Evolutionary conservation across 1,140 invertebrate genomes (phyloP), one percentile per base, ranked within the genome.

Genomic region (Papilio polyxenes): DNA sequence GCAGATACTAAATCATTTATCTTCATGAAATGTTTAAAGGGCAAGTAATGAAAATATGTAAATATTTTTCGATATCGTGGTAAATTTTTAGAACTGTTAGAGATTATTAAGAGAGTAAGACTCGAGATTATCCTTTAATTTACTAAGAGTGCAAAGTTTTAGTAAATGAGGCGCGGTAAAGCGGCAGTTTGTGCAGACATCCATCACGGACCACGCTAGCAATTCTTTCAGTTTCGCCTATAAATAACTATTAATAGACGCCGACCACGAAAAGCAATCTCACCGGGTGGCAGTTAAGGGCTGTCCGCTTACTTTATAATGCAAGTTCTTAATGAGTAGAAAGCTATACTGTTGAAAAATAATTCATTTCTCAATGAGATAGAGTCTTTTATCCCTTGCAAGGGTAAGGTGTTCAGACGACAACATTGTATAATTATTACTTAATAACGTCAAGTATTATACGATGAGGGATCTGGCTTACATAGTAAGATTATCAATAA

Each of bases 231-330:
- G 83, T 84, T 87, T 87, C 76, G 37, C 83, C 86, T 65, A 80
- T 80, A 80, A 80, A 88, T 84, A 87, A 86, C 83, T 87, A 88
- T 86, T 88, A 86, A 84, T 81, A 87, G 82, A 83, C 82, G 74
- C 81, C 83, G 84, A 88, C 87, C 90, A 90, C 92, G 91, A 92
- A 93, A 92, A 91, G 90, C 91, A 93, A 93, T 93, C 89, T 90
- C 88, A 83, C 87, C 82, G 88, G 87, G 88, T 92, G 90, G 90
- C 89, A 92, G 90, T 89, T 93, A 90, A 92, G 59, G 85, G 89
- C 89, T 86, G 86, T 89, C 88, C 87, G 84, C 85, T 90, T 90
- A 91, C 89, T 92, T 92, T 93, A 92, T 91, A 92, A 91, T 89
- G 89, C 89, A 90, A 85, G 88, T 91, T 90, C 90, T 92, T 92